Conservation (phyloP, 2,888 invertebrate species). For the Scaptomyza reducta region DNA sequence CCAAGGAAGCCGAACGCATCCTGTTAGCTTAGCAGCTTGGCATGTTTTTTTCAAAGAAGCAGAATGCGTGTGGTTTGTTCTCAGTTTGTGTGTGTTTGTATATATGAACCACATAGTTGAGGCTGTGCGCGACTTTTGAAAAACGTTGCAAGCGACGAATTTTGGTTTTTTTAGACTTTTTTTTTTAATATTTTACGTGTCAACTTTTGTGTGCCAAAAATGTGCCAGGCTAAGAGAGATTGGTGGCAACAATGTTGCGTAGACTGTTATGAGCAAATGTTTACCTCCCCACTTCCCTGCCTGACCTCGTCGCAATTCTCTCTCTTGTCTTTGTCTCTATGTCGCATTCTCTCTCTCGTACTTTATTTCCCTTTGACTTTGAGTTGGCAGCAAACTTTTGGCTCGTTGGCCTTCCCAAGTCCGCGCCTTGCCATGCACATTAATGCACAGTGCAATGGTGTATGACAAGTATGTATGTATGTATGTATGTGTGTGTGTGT, state of each 20-base stretch:
- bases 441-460: conserved; percentile 62
- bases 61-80: conserved; percentile 37
- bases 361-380: conserved; percentile 25
- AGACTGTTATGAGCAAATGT: conserved; percentile 50
- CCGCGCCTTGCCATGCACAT: conserved; percentile 62
- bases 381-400: conserved; percentile 55
- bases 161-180: conserved; percentile 12
- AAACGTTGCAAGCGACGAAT: not conserved
- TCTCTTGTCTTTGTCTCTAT: not conserved
- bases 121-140: conserved; percentile 22
- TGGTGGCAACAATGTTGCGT: conserved; percentile 54
- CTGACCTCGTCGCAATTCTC: not conserved
- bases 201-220: conserved; percentile 71
- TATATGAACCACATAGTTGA: conserved; percentile 28
- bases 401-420: conserved; percentile 51
- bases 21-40: conserved; percentile 35
- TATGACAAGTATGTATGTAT: conserved; percentile 32
- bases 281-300: not conserved
- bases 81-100: conserved; percentile 26
- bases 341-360: too few species aligned
- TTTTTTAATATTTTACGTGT: conserved; percentile 73
- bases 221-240: conserved; percentile 30
- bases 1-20: conserved; percentile 39
- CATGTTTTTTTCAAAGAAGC: conserved; percentile 34
- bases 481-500: not conserved